Evolutionary conservation across 2,888 invertebrate genomes (phyloP).

Genomic region (Melitaea athalia): DNA sequence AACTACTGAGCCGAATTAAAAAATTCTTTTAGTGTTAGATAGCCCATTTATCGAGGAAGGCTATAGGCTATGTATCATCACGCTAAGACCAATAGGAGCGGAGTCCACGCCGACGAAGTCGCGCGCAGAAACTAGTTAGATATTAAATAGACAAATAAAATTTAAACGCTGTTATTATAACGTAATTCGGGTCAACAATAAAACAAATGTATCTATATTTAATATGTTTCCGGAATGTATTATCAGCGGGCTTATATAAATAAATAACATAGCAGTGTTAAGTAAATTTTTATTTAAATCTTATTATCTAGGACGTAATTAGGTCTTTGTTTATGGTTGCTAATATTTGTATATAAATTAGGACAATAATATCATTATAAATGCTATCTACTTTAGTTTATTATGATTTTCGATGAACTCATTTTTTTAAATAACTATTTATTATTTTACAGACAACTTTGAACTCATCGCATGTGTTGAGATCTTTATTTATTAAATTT

Average conservation of each 20-base stretch:
- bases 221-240: not conserved
- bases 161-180: not conserved
- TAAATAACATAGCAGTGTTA: conserved; percentile 10
- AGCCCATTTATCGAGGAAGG: no score
- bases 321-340: not conserved
- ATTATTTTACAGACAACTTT: no score
- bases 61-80: no score
- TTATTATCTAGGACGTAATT: not conserved
- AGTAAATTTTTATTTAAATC: not conserved
- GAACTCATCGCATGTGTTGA: no score
- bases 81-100: no score
- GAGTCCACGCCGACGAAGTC: no score
- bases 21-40: no score
- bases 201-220: not conserved
- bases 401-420: no score
- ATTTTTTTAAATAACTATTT: no score
- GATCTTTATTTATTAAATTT: no score
- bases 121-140: no score
- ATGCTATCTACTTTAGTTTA: not conserved
- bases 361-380: not conserved
- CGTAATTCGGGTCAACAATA: conserved; percentile 8
- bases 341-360: conserved; percentile 11
- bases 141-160: conserved; percentile 18
- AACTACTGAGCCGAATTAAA: no score
- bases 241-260: conserved; percentile 16